Percentiles rank a stretch among this genome's conserved stretches.
Conservation (phyloP, 37 sponge, comb jelly and placozoan genomes). For the Cladorhizidae sp. region DNA sequence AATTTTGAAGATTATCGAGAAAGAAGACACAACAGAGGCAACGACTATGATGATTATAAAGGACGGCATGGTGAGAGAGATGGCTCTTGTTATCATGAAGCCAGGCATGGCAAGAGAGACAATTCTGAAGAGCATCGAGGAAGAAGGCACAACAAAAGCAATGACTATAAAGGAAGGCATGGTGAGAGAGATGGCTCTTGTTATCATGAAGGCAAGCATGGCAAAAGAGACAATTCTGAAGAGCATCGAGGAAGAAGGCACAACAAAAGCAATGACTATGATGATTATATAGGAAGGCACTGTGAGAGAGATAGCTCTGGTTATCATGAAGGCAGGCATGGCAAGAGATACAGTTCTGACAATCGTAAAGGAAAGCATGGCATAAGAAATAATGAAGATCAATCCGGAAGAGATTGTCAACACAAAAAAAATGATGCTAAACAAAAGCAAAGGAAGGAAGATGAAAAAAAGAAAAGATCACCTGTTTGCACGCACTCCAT, state of each 20-base stretch:
- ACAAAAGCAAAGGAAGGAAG: background rate
- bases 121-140: background rate
- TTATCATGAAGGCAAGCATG: background rate
- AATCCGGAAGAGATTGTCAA: background rate
- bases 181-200: background rate
- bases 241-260: slow-evolving; percentile 9
- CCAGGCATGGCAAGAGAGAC: no score
- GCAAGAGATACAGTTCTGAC: background rate
- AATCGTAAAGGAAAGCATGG: background rate
- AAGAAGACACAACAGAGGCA: background rate
- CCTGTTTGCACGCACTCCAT: slow-evolving; percentile 9
- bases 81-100: no score
- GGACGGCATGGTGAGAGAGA: background rate
- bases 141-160: background rate
- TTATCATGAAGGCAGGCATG: background rate
- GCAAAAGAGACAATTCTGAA: background rate
- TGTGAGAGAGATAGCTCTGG: background rate
- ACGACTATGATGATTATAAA: background rate
- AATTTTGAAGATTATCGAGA: background rate
- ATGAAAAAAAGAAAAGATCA: background rate
- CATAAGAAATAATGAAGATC: background rate
- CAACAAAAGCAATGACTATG: background rate
- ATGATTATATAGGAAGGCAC: background rate
- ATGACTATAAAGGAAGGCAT: background rate
- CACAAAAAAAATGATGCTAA: background rate